phyloP scores from a whole-genome alignment of 2,888 invertebrate species.

The Synanthedon andrenaeformis region DNA sequence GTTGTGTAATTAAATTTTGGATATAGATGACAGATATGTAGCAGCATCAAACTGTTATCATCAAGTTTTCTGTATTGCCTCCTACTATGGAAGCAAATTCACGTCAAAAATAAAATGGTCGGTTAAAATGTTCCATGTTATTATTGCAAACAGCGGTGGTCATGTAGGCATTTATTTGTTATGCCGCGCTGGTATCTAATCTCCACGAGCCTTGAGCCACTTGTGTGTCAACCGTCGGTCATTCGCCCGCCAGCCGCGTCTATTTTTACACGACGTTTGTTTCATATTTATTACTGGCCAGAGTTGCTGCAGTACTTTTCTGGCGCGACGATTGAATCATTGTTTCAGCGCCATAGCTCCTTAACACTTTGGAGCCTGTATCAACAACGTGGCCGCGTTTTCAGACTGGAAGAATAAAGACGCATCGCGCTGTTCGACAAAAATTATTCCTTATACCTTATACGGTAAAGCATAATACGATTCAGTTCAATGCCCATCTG shows the following conservation, averaged over 20 bases:
- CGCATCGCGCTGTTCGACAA: no score
- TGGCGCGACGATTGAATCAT: conserved; percentile 38
- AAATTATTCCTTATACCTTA: no score
- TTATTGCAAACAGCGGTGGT: conserved; percentile 42
- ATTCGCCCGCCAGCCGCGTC: conserved; percentile 49
- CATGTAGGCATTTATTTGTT: conserved; percentile 34
- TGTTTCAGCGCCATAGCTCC: conserved; percentile 15
- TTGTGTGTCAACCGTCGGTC: conserved; percentile 66
- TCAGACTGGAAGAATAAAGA: no score
- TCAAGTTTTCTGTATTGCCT: no score
- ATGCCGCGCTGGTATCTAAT: conserved; percentile 55
- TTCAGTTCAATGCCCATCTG: no score
- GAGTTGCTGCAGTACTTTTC: conserved; percentile 24
- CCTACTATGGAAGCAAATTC: no score
- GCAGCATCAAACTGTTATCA: no score
- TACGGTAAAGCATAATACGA: no score
- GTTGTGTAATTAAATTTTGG: no score
- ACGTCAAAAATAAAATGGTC: neutral
- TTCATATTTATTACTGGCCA: conserved; percentile 51
- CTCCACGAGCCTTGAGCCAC: conserved; percentile 62
- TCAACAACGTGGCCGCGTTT: neutral
- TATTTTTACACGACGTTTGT: conserved; percentile 59
- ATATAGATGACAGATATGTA: no score
- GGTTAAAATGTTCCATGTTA: neutral
- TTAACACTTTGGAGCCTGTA: neutral